phyloP scores from a whole-genome alignment of 2,888 invertebrate genomes.

The Eristalis pertinax region DNA sequence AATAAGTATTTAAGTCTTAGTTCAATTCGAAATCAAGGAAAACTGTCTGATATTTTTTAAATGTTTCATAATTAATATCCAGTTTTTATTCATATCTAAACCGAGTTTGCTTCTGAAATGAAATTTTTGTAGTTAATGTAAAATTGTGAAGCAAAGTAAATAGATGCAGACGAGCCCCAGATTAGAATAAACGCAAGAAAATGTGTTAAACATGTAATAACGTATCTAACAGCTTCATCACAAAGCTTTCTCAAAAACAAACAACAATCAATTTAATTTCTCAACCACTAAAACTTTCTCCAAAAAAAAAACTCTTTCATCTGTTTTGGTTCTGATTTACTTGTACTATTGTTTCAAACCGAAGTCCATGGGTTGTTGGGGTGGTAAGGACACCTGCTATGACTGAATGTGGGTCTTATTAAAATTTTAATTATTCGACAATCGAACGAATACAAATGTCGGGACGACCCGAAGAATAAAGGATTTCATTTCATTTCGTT shows the following conservation, averaged over 20 bases:
- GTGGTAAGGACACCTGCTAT: conserved; percentile 42
- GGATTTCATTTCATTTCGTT: conserved; percentile 27
- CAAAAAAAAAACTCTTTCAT: conserved; percentile 47
- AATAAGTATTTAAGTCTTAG: not conserved
- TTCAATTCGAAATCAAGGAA: too few species aligned
- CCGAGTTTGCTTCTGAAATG: not conserved
- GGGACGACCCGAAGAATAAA: conserved; percentile 51
- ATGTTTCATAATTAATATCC: too few species aligned
- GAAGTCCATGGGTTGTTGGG: too few species aligned
- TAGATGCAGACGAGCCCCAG: not conserved
- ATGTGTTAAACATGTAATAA: not conserved
- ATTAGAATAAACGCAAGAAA: too few species aligned
- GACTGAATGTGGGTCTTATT: conserved; percentile 45
- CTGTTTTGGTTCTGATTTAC: conserved; percentile 47
- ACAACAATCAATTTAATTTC: conserved; percentile 66
- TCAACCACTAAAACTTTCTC: conserved; percentile 34
- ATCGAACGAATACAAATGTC: conserved; percentile 56
- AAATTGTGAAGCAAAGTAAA: not conserved
- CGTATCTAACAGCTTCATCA: not conserved
- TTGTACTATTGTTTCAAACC: conserved; percentile 23
- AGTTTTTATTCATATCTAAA: too few species aligned
- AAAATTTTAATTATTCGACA: conserved; percentile 71
- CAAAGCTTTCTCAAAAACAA: conserved; percentile 12
- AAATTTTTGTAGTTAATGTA: not conserved
- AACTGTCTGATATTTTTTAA: too few species aligned